phyloP scores from a whole-genome alignment of 2,113 vertebrate species.

The Ancistrus triradiatus region DNA sequence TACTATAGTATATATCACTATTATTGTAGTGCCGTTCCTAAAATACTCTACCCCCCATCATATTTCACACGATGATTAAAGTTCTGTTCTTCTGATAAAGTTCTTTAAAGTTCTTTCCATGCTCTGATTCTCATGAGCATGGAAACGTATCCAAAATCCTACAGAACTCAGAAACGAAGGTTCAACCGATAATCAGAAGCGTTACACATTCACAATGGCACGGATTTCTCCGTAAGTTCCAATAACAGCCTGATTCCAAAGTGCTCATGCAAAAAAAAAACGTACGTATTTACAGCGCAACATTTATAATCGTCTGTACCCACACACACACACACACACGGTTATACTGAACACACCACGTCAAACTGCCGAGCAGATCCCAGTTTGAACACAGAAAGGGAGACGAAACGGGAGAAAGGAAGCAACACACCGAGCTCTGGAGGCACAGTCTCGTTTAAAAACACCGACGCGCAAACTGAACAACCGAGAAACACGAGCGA shows the following conservation, averaged over 20 bases:
- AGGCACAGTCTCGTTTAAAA: slow-evolving; percentile 77
- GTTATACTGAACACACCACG: slow-evolving; percentile 63
- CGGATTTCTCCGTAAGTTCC: neutral
- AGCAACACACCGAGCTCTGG: slow-evolving; percentile 79
- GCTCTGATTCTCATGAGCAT: too few relatives aligned
- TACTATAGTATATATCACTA: too few relatives aligned
- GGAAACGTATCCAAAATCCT: neutral
- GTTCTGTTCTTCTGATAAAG: too few relatives aligned
- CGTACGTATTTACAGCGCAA: slow-evolving; percentile 55
- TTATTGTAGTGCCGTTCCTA: too few relatives aligned
- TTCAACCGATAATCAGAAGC: too few relatives aligned
- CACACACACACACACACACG: slow-evolving; percentile 68
- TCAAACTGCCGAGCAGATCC: slow-evolving; percentile 65
- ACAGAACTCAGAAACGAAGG: neutral
- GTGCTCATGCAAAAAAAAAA: slow-evolving; percentile 77
- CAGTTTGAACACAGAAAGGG: slow-evolving; percentile 55
- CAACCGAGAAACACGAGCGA: slow-evolving; percentile 74
- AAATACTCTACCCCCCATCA: too few relatives aligned
- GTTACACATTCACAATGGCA: slow-evolving; percentile 60
- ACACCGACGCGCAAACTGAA: slow-evolving; percentile 73
- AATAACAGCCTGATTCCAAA: slow-evolving; percentile 5
- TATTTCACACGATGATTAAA: too few relatives aligned
- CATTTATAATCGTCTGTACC: slow-evolving; percentile 61
- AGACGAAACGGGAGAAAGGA: slow-evolving; percentile 55
- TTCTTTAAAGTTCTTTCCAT: too few relatives aligned